Base-by-base conservation (phyloP, 2,888 invertebrate species). In the Antheraea yamamai region DNA sequence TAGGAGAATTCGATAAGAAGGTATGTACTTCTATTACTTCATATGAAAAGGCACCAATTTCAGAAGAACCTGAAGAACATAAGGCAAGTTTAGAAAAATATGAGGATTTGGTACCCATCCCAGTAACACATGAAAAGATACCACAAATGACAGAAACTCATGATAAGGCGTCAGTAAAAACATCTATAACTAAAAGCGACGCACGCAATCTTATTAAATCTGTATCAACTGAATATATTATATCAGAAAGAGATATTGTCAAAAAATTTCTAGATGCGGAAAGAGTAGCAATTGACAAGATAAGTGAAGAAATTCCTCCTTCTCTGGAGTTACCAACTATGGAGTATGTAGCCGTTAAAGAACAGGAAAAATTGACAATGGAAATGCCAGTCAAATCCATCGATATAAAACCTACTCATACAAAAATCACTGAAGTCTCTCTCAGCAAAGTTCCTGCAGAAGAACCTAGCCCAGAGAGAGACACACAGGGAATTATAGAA, bases 391-490 rank as follows among this genome's bases (percentile, higher is more conserved):
- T 73, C 8, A 75, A 77, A 18, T 73, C 52, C 16, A 77, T 75
- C 8, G 77, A 79, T 0, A 80, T 78, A n/a, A 55, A 71, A 18
- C 72, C 76, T 0, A 81, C 77, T 30, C 76, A 70, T 73, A 30
- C 35, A 30, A 58, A 55, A 52, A 35, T 39, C 47, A 66, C 74
- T 76, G 76, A 76, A 47, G n/a, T 47, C 20, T 73, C 71, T 75
- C 74, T 74, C 76, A 66, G 75, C 72, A 74, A 75, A 73, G 76
- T 76, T 30, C 23, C 73, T 68, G 77, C 75, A 2, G 79, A 79
- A 35, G 78, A 51, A n/a, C 52, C 77, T 64, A 82, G 79, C 71
- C 77, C 77, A 16, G 73, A 77, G 23, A 72, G 78, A 70, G 74
- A 68, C 70, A 68, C 18, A 6, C 68, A 68, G 68, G 30, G 35